Base-by-base conservation (phyloP, 2,113 vertebrate genomes). In the Hepsetus odoe region DNA sequence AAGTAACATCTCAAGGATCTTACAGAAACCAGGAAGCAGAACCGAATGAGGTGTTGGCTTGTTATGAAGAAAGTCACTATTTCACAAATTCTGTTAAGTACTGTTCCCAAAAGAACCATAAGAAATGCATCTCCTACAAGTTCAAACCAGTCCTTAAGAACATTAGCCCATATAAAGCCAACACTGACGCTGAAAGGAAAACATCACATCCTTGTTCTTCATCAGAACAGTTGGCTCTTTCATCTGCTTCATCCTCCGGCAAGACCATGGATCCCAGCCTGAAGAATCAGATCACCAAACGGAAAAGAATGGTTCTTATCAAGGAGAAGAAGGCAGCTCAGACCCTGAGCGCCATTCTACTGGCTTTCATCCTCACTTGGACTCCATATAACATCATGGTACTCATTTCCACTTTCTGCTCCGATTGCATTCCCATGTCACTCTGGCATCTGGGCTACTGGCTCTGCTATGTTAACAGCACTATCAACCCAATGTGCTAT, bases 311-410 rank as follows among this genome's bases (percentile, higher is more conserved):
- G 93, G 97, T 98, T 84, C 93, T 99, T 5, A 93, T 99, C 85
- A 99, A 99, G 81, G 98, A 99, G 83, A 96, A 95, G 80, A 99
- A 99, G 85, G 98, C 98, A 0, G 98, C 98, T 10, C 96, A 97
- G 91, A 99, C 98, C 35, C 90, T 99, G 80, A 99, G 98, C 20
- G 98, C 98, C 72, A 98, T 99, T 86, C 95, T 99, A 44, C 90
- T 99, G 87, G 96, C 97, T 33, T 99, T 99, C 88, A 97, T 99
- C 86, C 90, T 99, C 72, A 99, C 98, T 0, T 99, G 98, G 98
- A 98, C 97, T 20, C 98, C 98, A 0, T 99, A 99, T 85, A 99
- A 99, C 88, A 99, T 99, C 85, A 99, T 99, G 97, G 98, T 99
- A 80, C 93, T 99, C 80, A 95, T 99, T 80, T 99, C 98, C 53